Evolutionary conservation across 2,113 vertebrate genomes (phyloP).

Genomic region (Sisor rabdophorus): DNA sequence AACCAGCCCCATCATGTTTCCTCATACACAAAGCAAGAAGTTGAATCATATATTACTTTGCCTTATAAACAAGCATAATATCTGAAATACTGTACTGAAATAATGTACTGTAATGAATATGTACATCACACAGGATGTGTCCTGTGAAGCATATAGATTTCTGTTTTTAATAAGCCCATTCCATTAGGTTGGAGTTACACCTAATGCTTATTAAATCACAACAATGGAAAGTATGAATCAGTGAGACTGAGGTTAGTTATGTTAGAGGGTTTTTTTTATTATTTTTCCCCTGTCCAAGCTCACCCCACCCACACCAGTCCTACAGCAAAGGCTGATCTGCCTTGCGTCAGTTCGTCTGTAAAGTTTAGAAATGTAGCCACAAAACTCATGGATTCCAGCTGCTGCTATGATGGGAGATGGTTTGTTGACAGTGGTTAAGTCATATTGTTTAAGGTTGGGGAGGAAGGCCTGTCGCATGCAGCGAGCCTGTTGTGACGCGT

Average conservation of each 20-base stretch:
- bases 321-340: constrained; percentile 8
- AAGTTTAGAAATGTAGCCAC: constrained; percentile 37
- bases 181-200: constrained; percentile 18
- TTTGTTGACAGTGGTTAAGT: constrained; percentile 59
- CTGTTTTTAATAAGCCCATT: constrained; percentile 11
- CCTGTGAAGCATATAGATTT: neutral
- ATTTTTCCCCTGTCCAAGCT: constrained; percentile 19
- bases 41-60: constrained; percentile 26
- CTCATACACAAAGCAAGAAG: neutral
- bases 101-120: neutral
- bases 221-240: constrained; percentile 35
- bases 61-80: neutral
- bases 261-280: constrained; percentile 41
- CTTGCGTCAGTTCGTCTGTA: constrained; percentile 40
- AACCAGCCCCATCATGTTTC: neutral
- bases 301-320: constrained; percentile 41
- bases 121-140: neutral
- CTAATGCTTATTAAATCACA: constrained; percentile 36
- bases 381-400: constrained; percentile 67
- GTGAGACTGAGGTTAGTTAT: constrained; percentile 40
- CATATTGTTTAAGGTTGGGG: constrained; percentile 47
- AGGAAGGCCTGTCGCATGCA: constrained; percentile 53
- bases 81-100: neutral
- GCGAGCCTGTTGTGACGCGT: constrained; percentile 58
- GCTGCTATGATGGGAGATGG: constrained; percentile 59